Conservation (phyloP, 2,888 invertebrate species). For the Eupithecia tripunctaria region DNA sequence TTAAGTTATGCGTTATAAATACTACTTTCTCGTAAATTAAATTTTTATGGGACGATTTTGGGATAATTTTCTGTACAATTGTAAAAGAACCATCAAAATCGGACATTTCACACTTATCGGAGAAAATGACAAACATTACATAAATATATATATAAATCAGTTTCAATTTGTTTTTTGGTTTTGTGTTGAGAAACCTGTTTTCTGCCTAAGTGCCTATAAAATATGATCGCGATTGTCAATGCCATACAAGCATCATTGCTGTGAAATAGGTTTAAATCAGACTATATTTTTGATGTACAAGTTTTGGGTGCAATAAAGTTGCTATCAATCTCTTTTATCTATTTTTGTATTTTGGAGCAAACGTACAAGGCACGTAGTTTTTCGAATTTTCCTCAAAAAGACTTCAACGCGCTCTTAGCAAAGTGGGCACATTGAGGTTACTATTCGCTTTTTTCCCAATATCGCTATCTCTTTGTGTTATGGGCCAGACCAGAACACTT, state of each 20-base stretch:
- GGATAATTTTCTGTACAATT: too few relatives aligned
- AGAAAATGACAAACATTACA: too few relatives aligned
- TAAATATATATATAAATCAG: not conserved
- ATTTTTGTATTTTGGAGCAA: not conserved
- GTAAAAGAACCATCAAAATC: too few relatives aligned
- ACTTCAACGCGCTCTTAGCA: not conserved
- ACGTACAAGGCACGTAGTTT: not conserved
- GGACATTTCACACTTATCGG: too few relatives aligned
- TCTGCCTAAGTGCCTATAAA: not conserved
- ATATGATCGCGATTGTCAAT: not conserved
- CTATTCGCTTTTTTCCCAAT: not conserved
- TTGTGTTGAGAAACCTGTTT: not conserved
- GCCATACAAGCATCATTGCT: not conserved
- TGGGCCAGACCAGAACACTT: too few relatives aligned
- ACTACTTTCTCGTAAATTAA: too few relatives aligned
- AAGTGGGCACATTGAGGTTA: not conserved
- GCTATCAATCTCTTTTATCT: too few relatives aligned
- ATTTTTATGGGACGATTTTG: too few relatives aligned
- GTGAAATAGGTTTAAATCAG: not conserved
- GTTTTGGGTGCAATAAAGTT: too few relatives aligned
- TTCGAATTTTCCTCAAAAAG: not conserved
- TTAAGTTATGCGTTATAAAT: too few relatives aligned
- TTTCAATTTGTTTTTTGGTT: not conserved
- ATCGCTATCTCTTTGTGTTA: not conserved
- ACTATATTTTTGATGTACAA: too few relatives aligned